These are phyloP conservation scores for Acomys russatus DNA, from an alignment of 2,797 vertebrate species.

Conservation along the genomic window DNA sequence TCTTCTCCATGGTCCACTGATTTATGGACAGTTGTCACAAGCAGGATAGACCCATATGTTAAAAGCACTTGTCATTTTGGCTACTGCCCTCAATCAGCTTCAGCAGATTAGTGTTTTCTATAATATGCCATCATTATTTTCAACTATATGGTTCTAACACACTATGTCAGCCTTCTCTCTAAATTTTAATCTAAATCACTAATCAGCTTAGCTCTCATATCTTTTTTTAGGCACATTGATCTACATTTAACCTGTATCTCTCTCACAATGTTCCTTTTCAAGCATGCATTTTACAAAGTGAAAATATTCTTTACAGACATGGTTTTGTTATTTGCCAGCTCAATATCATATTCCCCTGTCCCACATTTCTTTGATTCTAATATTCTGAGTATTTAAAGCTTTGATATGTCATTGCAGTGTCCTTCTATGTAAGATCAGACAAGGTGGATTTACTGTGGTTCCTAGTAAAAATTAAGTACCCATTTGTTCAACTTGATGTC, in stretches of 20 bases:
- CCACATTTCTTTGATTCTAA: conserved; percentile 31
- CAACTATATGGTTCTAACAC: conserved; percentile 35
- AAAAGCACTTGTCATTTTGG: conserved; percentile 64
- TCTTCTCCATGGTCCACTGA: background rate
- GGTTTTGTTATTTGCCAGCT: conserved; percentile 9
- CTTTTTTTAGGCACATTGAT: conserved; percentile 52
- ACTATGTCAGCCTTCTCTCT: conserved; percentile 38
- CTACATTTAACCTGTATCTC: background rate
- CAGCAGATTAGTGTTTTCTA: conserved; percentile 68
- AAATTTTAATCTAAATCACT: conserved; percentile 67
- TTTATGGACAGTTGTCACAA: conserved; percentile 76
- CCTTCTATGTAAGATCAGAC: conserved; percentile 76
- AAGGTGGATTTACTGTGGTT: conserved; percentile 79
- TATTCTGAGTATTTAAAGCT: conserved; percentile 68
- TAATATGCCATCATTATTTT: conserved; percentile 57
- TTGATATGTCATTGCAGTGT: conserved; percentile 77
- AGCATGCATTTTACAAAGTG: background rate
- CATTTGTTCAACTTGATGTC: conserved; percentile 87
- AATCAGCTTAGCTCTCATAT: conserved; percentile 46
- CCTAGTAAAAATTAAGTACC: conserved; percentile 86
- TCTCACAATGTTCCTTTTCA: background rate
- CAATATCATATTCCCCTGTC: background rate
- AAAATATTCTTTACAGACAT: background rate
- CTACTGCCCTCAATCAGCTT: conserved; percentile 61
- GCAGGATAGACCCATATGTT: conserved; percentile 48